These are phyloP conservation scores for Holcopasites calliopsidis DNA, from an alignment of 1,140 invertebrate species.

Conservation along the genomic window DNA sequence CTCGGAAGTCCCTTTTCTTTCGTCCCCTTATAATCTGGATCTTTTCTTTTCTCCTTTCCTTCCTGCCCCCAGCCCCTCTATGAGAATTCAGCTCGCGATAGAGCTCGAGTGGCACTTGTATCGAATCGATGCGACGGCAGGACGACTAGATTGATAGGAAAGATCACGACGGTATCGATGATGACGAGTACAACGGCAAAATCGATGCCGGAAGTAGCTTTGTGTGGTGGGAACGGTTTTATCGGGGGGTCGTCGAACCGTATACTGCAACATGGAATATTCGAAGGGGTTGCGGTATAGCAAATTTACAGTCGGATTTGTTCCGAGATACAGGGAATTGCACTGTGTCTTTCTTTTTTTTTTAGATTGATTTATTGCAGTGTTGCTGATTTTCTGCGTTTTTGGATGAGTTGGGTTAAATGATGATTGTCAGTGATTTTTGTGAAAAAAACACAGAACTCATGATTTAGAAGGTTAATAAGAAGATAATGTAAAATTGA, in stretches of 20 bases:
- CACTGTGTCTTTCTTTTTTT: no score
- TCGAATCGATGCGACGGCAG: conserved; percentile 13
- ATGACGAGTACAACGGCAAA: neutral
- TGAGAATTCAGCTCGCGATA: conserved; percentile 2
- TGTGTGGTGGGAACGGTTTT: conserved; percentile 14
- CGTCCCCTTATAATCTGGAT: no score
- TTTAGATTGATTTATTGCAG: neutral
- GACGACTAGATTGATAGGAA: conserved; percentile 33
- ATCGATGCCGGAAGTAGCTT: conserved; percentile 28
- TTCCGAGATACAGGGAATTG: neutral
- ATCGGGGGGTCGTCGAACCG: conserved; percentile 14
- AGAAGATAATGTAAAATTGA: no score
- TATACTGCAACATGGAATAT: neutral
- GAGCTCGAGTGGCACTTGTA: conserved; percentile 31
- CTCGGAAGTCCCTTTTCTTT: conserved; percentile 28
- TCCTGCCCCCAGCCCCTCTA: no score
- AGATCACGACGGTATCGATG: conserved; percentile 35
- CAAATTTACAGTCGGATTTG: neutral
- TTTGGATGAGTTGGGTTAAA: no score
- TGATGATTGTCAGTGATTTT: no score
- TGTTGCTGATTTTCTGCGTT: neutral
- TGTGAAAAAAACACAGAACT: no score
- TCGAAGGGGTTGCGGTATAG: conserved; percentile 1
- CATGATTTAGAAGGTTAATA: no score
- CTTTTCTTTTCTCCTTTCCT: neutral